These are phyloP conservation scores for Andrena bicolor DNA, from an alignment of 2,888 invertebrate species.

Conservation along the genomic window DNA sequence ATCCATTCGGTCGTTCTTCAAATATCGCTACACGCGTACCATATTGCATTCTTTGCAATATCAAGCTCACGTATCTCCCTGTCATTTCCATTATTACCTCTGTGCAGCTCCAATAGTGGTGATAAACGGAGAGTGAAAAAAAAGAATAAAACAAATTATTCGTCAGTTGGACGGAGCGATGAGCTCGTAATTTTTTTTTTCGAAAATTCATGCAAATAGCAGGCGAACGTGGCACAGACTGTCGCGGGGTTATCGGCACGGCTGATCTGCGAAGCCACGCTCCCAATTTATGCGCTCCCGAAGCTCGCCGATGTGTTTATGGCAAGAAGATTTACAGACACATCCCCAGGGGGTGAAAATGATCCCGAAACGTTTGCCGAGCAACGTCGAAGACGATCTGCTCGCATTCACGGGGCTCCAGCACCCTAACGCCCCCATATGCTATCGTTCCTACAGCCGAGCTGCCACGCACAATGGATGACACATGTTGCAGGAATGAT, in stretches of 20 bases:
- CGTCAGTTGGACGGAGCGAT: neutral
- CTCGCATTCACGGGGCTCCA: conserved; percentile 44
- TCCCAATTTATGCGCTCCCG: conserved; percentile 74
- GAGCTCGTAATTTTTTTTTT: conserved; percentile 55
- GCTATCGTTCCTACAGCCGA: conserved; percentile 24
- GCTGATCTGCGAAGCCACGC: conserved; percentile 69
- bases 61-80: conserved; percentile 9
- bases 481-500: conserved; percentile 48
- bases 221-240: conserved; percentile 51
- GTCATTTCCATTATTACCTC: conserved; percentile 26
- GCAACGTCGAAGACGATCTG: conserved; percentile 64
- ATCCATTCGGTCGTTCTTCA: conserved; percentile 18
- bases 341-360: conserved; percentile 69
- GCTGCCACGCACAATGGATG: conserved; percentile 39
- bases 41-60: conserved; percentile 15
- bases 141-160: neutral
- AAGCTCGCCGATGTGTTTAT: conserved; percentile 67
- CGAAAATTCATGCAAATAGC: conserved; percentile 65
- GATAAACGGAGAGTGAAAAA: neutral
- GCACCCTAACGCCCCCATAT: conserved; percentile 15
- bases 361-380: conserved; percentile 69
- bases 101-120: conserved; percentile 1
- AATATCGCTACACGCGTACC: neutral
- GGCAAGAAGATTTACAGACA: conserved; percentile 67
- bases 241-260: conserved; percentile 72